A percentile compares a stretch with the other conserved stretches of the same genome.
phyloP scores from a whole-genome alignment of 2,113 vertebrate genomes.

The Cheirogaleus medius region DNA sequence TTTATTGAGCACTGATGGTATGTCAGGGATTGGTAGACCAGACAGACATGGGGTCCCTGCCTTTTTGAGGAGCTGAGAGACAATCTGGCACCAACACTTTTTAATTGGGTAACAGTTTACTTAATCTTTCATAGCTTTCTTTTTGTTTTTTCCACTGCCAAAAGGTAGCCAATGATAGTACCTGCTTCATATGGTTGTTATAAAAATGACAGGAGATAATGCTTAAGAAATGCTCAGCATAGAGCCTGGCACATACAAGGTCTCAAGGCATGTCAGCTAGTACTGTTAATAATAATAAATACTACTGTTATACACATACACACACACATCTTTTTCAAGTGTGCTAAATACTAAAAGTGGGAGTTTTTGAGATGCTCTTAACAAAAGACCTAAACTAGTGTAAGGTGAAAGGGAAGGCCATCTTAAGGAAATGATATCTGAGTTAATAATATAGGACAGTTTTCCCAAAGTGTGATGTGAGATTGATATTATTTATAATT shows the following conservation, averaged over 20 bases:
- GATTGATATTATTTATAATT: not conserved
- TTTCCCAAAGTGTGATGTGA: not conserved
- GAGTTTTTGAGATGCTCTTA: not conserved
- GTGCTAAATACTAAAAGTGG: not conserved
- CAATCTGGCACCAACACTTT: no score
- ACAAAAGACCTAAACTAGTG: not conserved
- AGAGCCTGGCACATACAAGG: not conserved
- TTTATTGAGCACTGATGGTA: not conserved
- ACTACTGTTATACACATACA: not conserved
- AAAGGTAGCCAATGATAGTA: not conserved
- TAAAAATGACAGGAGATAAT: not conserved
- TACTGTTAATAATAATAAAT: not conserved
- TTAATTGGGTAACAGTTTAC: not conserved
- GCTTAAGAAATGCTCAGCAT: not conserved
- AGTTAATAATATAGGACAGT: not conserved
- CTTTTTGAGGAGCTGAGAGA: not conserved
- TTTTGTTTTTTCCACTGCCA: not conserved
- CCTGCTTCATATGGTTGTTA: not conserved
- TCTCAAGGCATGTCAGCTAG: not conserved
- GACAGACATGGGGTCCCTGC: not conserved
- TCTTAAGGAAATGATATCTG: not conserved
- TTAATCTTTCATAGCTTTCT: conserved; percentile 3
- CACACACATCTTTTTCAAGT: not conserved
- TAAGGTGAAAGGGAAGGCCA: not conserved
- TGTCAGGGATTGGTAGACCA: not conserved